These are phyloP conservation scores for Thymelicus lineola DNA, from an alignment of 2,888 invertebrate species.

Conservation along the genomic window DNA sequence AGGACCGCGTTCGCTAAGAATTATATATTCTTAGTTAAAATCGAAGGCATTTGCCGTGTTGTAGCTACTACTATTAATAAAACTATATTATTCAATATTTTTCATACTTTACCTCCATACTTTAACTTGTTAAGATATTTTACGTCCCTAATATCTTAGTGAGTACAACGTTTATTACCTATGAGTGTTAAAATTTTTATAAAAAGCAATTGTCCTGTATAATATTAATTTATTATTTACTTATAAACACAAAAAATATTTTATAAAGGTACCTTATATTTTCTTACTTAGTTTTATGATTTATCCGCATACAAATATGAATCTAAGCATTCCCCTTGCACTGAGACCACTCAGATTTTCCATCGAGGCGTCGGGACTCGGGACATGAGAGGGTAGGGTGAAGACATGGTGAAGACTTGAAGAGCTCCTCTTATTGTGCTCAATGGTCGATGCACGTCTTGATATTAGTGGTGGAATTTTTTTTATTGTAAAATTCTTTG, in stretches of 20 bases:
- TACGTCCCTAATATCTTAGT: too few relatives aligned
- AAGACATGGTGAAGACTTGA: not conserved
- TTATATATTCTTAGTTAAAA: too few relatives aligned
- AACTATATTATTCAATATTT: too few relatives aligned
- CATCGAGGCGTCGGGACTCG: slow-evolving; percentile 32
- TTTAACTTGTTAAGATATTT: too few relatives aligned
- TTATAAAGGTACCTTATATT: too few relatives aligned
- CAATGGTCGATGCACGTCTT: slow-evolving; percentile 24
- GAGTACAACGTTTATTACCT: not conserved
- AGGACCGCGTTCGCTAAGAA: too few relatives aligned
- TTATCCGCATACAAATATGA: slow-evolving; percentile 1
- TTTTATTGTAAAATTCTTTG: slow-evolving; percentile 6
- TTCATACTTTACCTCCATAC: too few relatives aligned
- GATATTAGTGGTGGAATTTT: slow-evolving; percentile 26
- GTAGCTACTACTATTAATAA: too few relatives aligned
- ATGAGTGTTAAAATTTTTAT: not conserved
- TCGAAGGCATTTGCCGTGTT: too few relatives aligned
- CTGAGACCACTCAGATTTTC: slow-evolving; percentile 22
- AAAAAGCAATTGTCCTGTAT: too few relatives aligned
- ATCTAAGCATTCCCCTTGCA: slow-evolving; percentile 16
- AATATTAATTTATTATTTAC: too few relatives aligned
- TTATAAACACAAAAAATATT: too few relatives aligned
- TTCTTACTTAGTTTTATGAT: not conserved
- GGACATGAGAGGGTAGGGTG: slow-evolving; percentile 25
- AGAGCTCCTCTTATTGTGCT: slow-evolving; percentile 27